These are phyloP conservation scores for Tamias sibiricus DNA, from an alignment of 2,113 vertebrate species.

Conservation along the genomic window DNA sequence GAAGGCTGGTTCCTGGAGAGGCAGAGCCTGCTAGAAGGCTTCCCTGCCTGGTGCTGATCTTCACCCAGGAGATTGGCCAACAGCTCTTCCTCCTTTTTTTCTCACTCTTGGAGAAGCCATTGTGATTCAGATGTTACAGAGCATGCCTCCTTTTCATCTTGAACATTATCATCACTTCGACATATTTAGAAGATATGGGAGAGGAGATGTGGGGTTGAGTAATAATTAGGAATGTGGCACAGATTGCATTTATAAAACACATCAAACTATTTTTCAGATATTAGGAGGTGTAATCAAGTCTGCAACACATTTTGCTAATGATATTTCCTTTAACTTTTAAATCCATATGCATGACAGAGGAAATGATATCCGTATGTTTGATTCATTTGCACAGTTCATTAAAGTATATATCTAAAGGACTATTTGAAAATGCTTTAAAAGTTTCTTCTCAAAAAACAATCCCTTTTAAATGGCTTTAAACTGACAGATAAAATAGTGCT, in stretches of 20 bases:
- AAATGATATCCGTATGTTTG: constrained; percentile 71
- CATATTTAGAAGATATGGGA: constrained; percentile 42
- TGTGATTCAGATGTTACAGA: not conserved
- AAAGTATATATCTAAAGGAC: constrained; percentile 26
- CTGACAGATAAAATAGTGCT: not conserved
- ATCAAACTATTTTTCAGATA: constrained; percentile 67
- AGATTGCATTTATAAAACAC: constrained; percentile 67
- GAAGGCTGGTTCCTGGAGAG: not conserved
- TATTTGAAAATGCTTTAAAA: constrained; percentile 19
- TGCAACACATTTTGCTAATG: constrained; percentile 69
- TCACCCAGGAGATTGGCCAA: not conserved
- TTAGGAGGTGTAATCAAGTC: constrained; percentile 69
- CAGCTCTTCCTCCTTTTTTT: not conserved
- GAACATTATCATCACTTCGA: constrained; percentile 28
- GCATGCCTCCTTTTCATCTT: constrained; percentile 39
- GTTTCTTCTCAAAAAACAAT: constrained; percentile 40
- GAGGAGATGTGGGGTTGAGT: constrained; percentile 29
- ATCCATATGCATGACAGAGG: not conserved
- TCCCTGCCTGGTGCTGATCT: fast-evolving
- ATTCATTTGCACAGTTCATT: constrained; percentile 54
- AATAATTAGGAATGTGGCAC: constrained; percentile 67
- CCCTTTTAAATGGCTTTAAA: not conserved
- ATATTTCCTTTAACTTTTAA: constrained; percentile 66
- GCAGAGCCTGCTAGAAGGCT: not conserved
- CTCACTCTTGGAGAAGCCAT: not conserved